These are phyloP conservation scores for Geophilus truncorum DNA, from an alignment of 2,888 invertebrate genomes.

Conservation along the genomic window DNA sequence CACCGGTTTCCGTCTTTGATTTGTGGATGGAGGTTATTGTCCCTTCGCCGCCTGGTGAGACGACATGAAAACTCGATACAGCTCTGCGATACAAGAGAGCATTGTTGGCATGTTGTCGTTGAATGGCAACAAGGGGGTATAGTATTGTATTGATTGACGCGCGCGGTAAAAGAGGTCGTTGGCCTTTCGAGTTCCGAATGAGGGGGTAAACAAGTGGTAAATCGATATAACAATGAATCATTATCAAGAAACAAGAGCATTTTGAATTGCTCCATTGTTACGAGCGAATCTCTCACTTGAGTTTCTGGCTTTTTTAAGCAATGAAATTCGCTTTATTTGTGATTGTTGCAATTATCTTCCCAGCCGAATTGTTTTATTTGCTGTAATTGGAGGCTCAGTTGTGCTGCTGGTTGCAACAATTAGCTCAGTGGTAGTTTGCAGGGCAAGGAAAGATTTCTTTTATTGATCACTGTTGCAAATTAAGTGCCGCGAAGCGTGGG, in stretches of 20 bases:
- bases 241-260: neutral
- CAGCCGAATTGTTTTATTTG: no score
- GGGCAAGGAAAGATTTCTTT: neutral
- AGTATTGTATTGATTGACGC: slow-evolving; percentile 15
- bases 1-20: neutral
- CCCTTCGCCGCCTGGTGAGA: slow-evolving; percentile 6
- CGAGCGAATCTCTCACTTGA: no score
- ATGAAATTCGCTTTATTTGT: no score
- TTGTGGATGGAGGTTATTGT: slow-evolving; percentile 6
- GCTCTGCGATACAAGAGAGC: neutral
- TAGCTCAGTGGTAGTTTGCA: neutral
- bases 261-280: neutral
- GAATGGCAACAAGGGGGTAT: slow-evolving; percentile 8
- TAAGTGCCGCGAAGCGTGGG: neutral
- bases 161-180: neutral
- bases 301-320: no score
- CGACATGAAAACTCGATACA: slow-evolving; percentile 4
- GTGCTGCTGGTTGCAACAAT: neutral
- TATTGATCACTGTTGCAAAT: slow-evolving; percentile 17
- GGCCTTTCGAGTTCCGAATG: neutral
- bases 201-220: slow-evolving; percentile 9
- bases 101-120: slow-evolving; percentile 1
- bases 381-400: neutral
- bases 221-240: slow-evolving; percentile 27
- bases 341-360: no score